phyloP scores from a whole-genome alignment of 2,113 vertebrate species.

The Plectropomus leopardus region DNA sequence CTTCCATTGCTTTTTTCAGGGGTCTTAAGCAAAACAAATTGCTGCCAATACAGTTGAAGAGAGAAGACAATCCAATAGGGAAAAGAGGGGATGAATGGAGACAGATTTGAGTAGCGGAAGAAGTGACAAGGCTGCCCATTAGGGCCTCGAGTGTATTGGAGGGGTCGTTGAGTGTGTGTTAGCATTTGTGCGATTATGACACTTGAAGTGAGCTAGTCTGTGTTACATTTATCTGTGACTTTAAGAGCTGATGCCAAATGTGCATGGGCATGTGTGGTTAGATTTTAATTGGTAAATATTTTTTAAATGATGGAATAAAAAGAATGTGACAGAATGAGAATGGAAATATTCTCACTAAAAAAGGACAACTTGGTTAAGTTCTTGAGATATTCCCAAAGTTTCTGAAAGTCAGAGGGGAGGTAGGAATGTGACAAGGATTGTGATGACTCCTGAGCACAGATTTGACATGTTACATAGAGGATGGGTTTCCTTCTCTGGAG shows the following conservation, averaged over 20 bases:
- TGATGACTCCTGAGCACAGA: conserved; percentile 57
- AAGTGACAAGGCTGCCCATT: conserved; percentile 47
- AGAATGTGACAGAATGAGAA: background rate
- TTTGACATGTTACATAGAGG: conserved; percentile 71
- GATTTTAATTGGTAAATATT: background rate
- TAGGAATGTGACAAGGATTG: conserved; percentile 45
- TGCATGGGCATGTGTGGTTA: background rate
- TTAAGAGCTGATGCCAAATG: background rate
- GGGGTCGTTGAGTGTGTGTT: background rate
- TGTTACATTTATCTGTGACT: background rate
- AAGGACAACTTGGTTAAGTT: conserved; percentile 36
- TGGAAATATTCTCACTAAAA: conserved; percentile 22
- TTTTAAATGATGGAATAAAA: background rate
- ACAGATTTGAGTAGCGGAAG: conserved; percentile 31
- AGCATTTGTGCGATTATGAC: conserved; percentile 25
- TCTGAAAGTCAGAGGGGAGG: conserved; percentile 46
- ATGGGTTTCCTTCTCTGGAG: conserved; percentile 55
- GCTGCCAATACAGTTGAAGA: conserved; percentile 42
- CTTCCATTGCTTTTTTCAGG: conserved; percentile 1
- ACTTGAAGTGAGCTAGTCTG: conserved; percentile 7
- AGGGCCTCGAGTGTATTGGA: conserved; percentile 19
- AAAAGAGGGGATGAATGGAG: background rate
- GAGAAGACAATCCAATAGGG: conserved; percentile 8
- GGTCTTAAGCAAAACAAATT: conserved; percentile 41
- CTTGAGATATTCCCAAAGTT: conserved; percentile 51